A percentile compares a stretch with the other conserved stretches of the same genome.
phyloP scores from a whole-genome alignment of 2,888 invertebrate genomes.

The Catonia carolina region DNA sequence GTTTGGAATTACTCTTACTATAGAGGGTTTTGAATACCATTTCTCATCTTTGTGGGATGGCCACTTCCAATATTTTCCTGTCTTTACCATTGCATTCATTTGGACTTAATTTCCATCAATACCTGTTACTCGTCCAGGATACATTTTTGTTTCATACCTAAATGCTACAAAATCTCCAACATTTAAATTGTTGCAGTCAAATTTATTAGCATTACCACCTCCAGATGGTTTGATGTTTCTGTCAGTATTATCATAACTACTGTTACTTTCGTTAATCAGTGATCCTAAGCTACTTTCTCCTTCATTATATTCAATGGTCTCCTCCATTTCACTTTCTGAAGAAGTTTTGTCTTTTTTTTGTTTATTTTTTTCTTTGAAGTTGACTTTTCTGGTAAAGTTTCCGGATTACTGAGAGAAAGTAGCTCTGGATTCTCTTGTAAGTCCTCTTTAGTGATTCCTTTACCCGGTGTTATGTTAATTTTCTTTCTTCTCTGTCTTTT shows the following conservation, averaged over 20 bases:
- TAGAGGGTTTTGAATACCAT: slow-evolving; percentile 1
- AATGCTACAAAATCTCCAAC: neutral
- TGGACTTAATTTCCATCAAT: slow-evolving; percentile 4
- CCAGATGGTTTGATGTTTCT: too few species aligned
- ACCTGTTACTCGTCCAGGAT: slow-evolving; percentile 11
- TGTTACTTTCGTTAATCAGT: too few species aligned
- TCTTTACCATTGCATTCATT: slow-evolving; percentile 12
- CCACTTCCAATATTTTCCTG: slow-evolving; percentile 15
- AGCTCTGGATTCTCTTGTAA: slow-evolving; percentile 4
- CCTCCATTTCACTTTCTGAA: neutral
- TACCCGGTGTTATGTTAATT: slow-evolving; percentile 1
- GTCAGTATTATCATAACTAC: too few species aligned
- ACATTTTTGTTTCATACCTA: slow-evolving; percentile 5
- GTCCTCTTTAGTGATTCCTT: slow-evolving; percentile 1
- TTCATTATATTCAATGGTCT: neutral
- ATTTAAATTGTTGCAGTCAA: slow-evolving; percentile 1
- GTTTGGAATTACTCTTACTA: neutral
- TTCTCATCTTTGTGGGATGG: slow-evolving; percentile 6
- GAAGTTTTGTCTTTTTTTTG: too few species aligned
- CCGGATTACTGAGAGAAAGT: neutral
- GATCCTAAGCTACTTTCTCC: slow-evolving; percentile 2
- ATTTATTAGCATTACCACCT: too few species aligned
- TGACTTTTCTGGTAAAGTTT: neutral
- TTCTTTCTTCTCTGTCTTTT: slow-evolving; percentile 1
- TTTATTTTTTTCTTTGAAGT: too few species aligned